A percentile compares a stretch with the other conserved stretches of the same genome.
phyloP scores from a whole-genome alignment of 2,888 invertebrate genomes.

The Tryphoninae sp. region DNA sequence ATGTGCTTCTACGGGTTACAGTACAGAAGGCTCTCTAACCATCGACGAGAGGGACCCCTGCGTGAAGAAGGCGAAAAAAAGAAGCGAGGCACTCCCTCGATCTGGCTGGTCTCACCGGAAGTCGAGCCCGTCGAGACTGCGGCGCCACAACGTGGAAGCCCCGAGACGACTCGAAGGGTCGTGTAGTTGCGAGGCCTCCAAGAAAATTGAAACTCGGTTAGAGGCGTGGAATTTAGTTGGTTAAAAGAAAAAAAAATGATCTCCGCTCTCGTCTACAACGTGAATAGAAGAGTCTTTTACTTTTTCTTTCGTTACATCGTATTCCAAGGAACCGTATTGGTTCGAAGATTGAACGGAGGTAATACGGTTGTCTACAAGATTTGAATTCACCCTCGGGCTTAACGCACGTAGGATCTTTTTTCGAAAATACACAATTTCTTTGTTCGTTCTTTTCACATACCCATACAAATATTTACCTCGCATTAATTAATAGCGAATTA shows the following conservation, averaged over 20 bases:
- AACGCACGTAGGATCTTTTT: not conserved
- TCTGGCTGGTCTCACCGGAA: slow-evolving; percentile 60
- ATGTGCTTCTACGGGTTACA: slow-evolving; percentile 54
- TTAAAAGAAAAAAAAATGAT: slow-evolving; percentile 28
- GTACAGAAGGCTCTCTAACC: slow-evolving; percentile 40
- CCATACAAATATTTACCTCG: not conserved
- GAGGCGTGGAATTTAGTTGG: slow-evolving; percentile 51
- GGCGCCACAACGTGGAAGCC: slow-evolving; percentile 44
- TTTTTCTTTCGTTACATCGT: slow-evolving; percentile 3
- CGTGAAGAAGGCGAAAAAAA: slow-evolving; percentile 43
- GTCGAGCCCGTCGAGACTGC: slow-evolving; percentile 60
- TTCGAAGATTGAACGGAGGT: not conserved
- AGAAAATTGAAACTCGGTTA: slow-evolving; percentile 63
- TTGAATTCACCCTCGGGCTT: not conserved
- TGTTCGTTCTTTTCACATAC: not conserved
- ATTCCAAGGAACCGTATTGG: slow-evolving; percentile 1
- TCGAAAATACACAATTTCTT: not conserved
- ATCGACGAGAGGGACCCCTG: slow-evolving; percentile 34
- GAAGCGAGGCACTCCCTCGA: slow-evolving; percentile 51
- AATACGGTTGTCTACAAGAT: not conserved
- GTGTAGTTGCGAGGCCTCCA: slow-evolving; percentile 16
- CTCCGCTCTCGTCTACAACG: slow-evolving; percentile 31
- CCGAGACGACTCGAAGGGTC: slow-evolving; percentile 33
- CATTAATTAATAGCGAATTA: slow-evolving; percentile 66
- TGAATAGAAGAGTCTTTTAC: slow-evolving; percentile 29